Evolutionary conservation across 1,140 invertebrate genomes (phyloP), one percentile per base, ranked within the genome.

Genomic region (Drosophila virilis): DNA sequence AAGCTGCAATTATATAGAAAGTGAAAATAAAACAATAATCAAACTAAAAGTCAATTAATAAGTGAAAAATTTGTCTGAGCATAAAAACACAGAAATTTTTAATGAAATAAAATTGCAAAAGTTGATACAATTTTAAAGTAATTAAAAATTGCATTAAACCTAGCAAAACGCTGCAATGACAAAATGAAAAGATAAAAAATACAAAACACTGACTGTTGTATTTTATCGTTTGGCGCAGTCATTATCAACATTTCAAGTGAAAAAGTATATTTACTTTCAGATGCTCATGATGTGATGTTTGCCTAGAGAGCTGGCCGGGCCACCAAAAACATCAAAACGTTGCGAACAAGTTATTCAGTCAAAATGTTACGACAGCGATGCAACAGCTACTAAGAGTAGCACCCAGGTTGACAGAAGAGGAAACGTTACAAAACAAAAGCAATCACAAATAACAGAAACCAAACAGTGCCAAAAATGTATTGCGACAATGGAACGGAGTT

Each of bases 401-500:
- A 8, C n/a, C 12, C 6, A n/a, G n/a, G 13, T 13, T n/a, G 43
- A 1, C 12, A 17, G 42, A 37, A 46, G 15, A 8, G 13, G 45
- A 28, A 48, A 46, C 9, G 17, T 38, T 33, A 45, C n/a, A 59
- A 1, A 54, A 45, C 17, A n/a, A 10, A 38, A 38, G 8, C n/a
- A 22, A 38, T 51, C 65, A 46, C 57, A 45, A 43, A 57, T 50
- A 46, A 32, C 50, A 13, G 35, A 45, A 15, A 42, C 5, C 33
- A 10, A n/a, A 33, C n/a, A 4, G 33, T 45, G 28, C 13, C 28
- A 61, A 81, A 65, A 61, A 91, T 91, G 88, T 65, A 82, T 84
- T 55, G 75, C 17, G 67, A 76, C 43, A 79, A 84, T 84, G 78
- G 84, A 51, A 66, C 59, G 61, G 89, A 91, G 72, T 72, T 82